These are phyloP conservation scores for Alaudala cheleensis DNA, from an alignment of 2,113 vertebrate species.

Conservation along the genomic window DNA sequence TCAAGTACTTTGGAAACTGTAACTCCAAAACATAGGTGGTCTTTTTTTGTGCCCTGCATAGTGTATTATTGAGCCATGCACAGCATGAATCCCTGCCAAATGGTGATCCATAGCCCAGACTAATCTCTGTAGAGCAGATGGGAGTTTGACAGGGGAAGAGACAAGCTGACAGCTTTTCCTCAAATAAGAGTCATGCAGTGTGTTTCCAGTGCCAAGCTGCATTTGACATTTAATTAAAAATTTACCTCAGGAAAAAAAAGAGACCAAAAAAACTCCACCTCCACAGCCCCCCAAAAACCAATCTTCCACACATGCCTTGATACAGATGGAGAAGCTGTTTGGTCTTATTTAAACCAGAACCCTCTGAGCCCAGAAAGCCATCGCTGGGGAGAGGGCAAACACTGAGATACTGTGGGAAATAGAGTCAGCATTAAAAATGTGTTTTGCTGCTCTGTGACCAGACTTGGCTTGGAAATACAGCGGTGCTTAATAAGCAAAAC, in stretches of 20 bases:
- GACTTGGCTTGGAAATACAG: not conserved
- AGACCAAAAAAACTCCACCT: not conserved
- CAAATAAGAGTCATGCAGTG: conserved; percentile 20
- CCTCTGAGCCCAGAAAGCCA: conserved; percentile 10
- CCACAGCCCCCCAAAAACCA: not conserved
- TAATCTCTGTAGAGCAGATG: conserved; percentile 47
- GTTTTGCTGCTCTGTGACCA: not conserved
- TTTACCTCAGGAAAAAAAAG: not conserved
- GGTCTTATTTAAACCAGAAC: conserved; percentile 49
- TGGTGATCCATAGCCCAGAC: conserved; percentile 34
- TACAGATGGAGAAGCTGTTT: conserved; percentile 28
- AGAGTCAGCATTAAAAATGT: conserved; percentile 39
- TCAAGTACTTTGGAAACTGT: not conserved
- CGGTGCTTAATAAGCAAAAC: conserved; percentile 17
- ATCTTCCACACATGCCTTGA: accelerated
- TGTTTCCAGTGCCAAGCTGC: conserved; percentile 30
- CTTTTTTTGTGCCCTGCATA: not conserved
- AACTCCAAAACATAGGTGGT: conserved; percentile 26
- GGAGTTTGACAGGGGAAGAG: conserved; percentile 51
- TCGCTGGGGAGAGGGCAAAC: not conserved
- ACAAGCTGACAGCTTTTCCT: conserved; percentile 58
- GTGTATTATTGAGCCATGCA: not conserved
- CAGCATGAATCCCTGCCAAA: conserved; percentile 12
- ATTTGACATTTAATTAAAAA: conserved; percentile 66
- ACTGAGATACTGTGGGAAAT: not conserved